Base-by-base conservation (phyloP, 2,113 vertebrate species). In the Eolophus roseicapilla region DNA sequence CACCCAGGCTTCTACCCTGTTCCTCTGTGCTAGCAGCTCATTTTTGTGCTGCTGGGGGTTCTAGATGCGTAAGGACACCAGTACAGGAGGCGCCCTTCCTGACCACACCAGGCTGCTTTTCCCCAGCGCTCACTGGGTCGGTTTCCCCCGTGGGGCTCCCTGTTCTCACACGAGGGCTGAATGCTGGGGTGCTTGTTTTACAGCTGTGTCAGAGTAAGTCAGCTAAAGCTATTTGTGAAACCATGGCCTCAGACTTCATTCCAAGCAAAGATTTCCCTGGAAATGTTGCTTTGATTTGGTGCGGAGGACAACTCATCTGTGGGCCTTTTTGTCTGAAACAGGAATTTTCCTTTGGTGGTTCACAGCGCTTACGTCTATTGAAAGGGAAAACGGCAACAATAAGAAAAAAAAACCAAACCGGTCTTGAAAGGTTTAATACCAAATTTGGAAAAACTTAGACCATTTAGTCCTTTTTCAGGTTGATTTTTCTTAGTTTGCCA, bases 101-200 rank as follows among this genome's bases (percentile, higher is more conserved):
- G 57, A 41, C 1, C 52, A 31, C 27, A 64, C 1, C 43, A 24
- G 67, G 5, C 24, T 9, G 31, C 23, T 35, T 64, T 41, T 60
- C 13, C 57, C 55, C 12, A 9, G 9, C 2, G 4, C 39, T 41
- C 5, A 29, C 14, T 3, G 65, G 23, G 11, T 47, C 0, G 0
- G 10, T 53, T 52, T 84, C 49, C 55, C 10, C 2, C 9, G 8
- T 35, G 63, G 23, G 33, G 4, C 19, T 83, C 64, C 46, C 53
- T 27, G 33, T 23, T 53, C 53, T 41, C 50, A 24, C 23, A 3
- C 0, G 2, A 63, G 50, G 41, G 64, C 28, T 46, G 74, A 52
- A 49, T 39, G 53, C 82, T 73, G 86, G 19, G 19, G 27, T 46
- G 44, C 46, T 70, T 43, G 8, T 78, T 81, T 77, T 43, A 23